Evolutionary conservation across 2,888 invertebrate species (phyloP), one percentile per base, ranked within the genome.

Genomic region (Tetropium fuscum): DNA sequence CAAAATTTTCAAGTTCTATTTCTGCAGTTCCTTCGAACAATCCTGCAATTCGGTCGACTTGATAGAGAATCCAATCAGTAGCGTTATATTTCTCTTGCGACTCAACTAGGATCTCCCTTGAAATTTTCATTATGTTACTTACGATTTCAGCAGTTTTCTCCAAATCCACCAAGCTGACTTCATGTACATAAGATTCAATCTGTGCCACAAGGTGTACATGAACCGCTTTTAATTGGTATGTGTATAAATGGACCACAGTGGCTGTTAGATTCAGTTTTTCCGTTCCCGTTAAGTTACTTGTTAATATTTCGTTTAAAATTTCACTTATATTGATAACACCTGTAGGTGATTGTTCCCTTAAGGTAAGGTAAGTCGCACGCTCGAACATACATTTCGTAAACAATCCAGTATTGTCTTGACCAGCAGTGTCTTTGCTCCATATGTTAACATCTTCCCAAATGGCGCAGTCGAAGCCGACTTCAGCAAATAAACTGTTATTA

Each of bases 91-190:
- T 2, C 3, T 40, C n/a, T 44, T 72, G 72, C 4, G 71, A 65
- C n/a, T 67, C 44, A 18, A 48, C 60, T 13, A 73, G 51, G 22
- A 68, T 54, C 0, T 47, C 36, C 25, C 55, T 60, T 8, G 67
- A 30, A 40, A 68, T 47, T 48, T 60, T 51, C 53, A 70, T 68
- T 2, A 74, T 34, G 74, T 84, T 83, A 72, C 87, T 85, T 76
- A 85, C 81, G 10, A 83, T 81, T 78, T 81, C 82, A 3, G 84
- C 84, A 36, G 83, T 38, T 2, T 41, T 10, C 25, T 15, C 5
- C 34, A 67, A 30, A 32, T 83, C 81, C 1, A 54, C 38, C 7
- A 40, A 38, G 5, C 5, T 11, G 2, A 41, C 34, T 43, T 41
- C 19, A 8, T 41, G 30, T 5, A 19, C 13, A 10, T 47, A 22